Base-by-base conservation (phyloP, 2,113 vertebrate species). In the Galemys pyrenaicus region DNA sequence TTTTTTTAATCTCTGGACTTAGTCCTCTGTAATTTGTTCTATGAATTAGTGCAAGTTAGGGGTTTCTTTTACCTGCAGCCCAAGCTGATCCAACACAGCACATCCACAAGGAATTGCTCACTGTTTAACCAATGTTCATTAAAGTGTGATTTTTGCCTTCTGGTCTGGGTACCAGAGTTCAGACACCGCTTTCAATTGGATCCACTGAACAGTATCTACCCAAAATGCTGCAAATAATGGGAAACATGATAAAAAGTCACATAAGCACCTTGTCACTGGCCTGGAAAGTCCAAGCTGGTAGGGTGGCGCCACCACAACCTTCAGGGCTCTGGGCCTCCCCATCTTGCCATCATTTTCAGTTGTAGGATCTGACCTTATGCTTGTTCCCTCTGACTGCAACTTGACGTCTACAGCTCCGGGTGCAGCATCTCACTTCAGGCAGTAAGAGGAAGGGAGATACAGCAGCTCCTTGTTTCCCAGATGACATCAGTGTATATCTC, bases 201-300 rank as follows among this genome's bases (percentile, higher is more conserved):
- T 95, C 84, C 87, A 37, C 64, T 54, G 46, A 71, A 68, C 49
- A 92, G 32, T 51, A 41, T 65, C 78, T 79, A 49, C 82, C 85
- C 95, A 68, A 65, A 86, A 85, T 56, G 65, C n/a, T 94, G 9
- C 39, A 88, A 91, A 89, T 89, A 95, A 87, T n/a, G 73, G 80
- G 78, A 94, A 94, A 68, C 70, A 94, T 82, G 56, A 82, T 41
- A 54, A 87, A 80, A 41, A 46, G 5, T 82, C 94, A 39, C 64
- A 67, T 37, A 86, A 92, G 60, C 74, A 79, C 37, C 85, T 91
- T 81, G 88, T 91, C 68, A 46, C 78, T 9, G 24, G 62, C 65
- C 64, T 49, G 74, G 8, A 71, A 89, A 46, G 28, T 91, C 64
- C 41, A 12, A 70, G 78, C 81, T 67, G 10, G 49, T 28, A 49